phyloP scores from a whole-genome alignment of 2,113 vertebrate genomes.

The Osmerus eperlanus region DNA sequence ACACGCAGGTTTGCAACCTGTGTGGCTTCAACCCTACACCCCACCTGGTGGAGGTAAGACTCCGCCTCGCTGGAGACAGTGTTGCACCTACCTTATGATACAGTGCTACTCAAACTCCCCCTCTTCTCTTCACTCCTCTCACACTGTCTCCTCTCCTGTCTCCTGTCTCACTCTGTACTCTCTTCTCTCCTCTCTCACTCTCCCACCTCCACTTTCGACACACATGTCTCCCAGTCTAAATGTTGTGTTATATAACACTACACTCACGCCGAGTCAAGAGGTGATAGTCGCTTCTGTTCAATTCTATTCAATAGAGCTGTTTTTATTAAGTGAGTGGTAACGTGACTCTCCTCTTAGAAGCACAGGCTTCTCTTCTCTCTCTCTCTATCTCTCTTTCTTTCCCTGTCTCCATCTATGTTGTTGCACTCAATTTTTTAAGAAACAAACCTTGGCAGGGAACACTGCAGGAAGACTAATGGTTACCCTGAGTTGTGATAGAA shows the following conservation, averaged over 20 bases:
- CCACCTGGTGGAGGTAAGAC: constrained; percentile 94
- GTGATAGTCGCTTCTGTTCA: too few species aligned
- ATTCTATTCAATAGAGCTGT: too few species aligned
- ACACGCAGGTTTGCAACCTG: constrained; percentile 91
- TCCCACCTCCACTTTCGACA: background rate
- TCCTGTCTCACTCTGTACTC: background rate
- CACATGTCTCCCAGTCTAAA: background rate
- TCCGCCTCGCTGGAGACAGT: background rate
- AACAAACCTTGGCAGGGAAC: background rate
- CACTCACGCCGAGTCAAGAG: too few species aligned
- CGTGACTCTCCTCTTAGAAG: background rate
- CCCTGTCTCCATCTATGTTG: background rate
- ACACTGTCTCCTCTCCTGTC: background rate
- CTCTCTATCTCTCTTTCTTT: background rate
- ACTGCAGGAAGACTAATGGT: background rate
- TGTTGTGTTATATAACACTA: background rate
- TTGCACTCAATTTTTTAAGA: background rate
- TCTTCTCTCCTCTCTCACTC: background rate
- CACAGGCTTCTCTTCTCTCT: background rate
- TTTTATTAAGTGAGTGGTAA: too few species aligned
- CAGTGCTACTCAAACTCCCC: background rate
- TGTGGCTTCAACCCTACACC: constrained; percentile 98
- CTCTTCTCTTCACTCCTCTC: background rate
- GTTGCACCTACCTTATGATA: background rate
- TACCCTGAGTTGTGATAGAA: too few species aligned